Evolutionary conservation across 1,140 invertebrate species (phyloP), one percentile per base, ranked within the genome.

Genomic region (Apis laboriosa): DNA sequence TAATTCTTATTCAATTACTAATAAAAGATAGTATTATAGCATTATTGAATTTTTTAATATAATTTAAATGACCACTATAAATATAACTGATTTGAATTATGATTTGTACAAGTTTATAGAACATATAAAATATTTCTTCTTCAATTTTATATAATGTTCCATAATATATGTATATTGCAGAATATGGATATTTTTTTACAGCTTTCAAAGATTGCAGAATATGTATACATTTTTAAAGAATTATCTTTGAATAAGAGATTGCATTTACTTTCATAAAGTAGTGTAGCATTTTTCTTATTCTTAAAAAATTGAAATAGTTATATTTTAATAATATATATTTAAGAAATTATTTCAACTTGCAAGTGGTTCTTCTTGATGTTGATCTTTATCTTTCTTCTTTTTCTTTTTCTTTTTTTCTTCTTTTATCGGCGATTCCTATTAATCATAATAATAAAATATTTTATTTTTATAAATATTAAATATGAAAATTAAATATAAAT

Each of bases 371-470:
- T 94, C 92, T 91, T 93, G 94, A 56, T 95, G 95, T 90, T 95
- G 95, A 80, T 95, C 94, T 92, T 96, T 96, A 80, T 95, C 94
- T 92, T 96, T 96, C 90, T 97, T 96, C 93, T 97, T 96, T 92
- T 97, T 97, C 91, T 97, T 97, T 93, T 96, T 96, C 93, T 97
- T 97, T 90, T 97, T 97, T 79, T 97, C 95, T 92, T 96, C 96
- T 85, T 96, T 94, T 67, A 87, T 91, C 63, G 89, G 73, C 43
- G 88, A 83, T 81, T 92, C 92, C 91, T 93, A 77, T 55, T 78
- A 63, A 84, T 53, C 75, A 58, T 70, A 71, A 78, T 58, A 60
- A 60, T 34, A 49, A 8, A 43, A 21, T 64, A 72, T 5, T 34
- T 19, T 19, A 67, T 34, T 2, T 55, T 49, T 15, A 51, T 19